Evolutionary conservation across 30 jellyfish, hydroid and myxozoan genomes (phyloP).

Genomic region (Aurelia aurita complex sp. Pacific): DNA sequence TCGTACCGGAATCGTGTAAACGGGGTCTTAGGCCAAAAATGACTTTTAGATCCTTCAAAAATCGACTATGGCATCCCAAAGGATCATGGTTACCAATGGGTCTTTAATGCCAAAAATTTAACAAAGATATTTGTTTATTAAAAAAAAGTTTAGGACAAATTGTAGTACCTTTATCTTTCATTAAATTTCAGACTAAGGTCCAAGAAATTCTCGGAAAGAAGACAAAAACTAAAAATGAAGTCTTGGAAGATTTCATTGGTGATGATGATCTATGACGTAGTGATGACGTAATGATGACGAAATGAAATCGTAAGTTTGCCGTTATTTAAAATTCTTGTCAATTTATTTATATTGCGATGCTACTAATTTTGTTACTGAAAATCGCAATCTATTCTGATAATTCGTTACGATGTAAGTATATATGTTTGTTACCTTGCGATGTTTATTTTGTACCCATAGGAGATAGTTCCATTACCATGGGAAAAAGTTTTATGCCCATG

Average conservation of each 20-base stretch:
- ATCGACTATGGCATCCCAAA: too few relatives aligned
- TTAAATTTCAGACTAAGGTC: slow-evolving; percentile 33
- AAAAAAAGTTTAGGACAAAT: neutral
- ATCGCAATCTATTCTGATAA: neutral
- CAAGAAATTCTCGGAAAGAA: slow-evolving; percentile 37
- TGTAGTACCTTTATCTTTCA: too few relatives aligned
- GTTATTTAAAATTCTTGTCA: neutral
- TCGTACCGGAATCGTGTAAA: too few relatives aligned
- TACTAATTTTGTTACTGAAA: neutral
- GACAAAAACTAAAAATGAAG: slow-evolving; percentile 47
- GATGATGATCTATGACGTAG: slow-evolving; percentile 69
- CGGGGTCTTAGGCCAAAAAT: too few relatives aligned
- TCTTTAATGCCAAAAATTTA: too few relatives aligned
- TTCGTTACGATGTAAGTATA: neutral
- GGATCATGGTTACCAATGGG: too few relatives aligned
- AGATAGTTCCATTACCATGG: too few relatives aligned
- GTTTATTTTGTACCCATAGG: neutral
- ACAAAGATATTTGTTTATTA: too few relatives aligned
- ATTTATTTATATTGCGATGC: slow-evolving; percentile 5
- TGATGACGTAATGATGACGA: neutral
- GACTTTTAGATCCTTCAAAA: too few relatives aligned
- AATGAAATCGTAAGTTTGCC: neutral
- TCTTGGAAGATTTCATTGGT: slow-evolving; percentile 78
- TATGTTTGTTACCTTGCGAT: neutral
- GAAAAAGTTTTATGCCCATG: too few relatives aligned